Evolutionary conservation across 1,140 invertebrate species (phyloP).

Genomic region (Heterodera schachtii): DNA sequence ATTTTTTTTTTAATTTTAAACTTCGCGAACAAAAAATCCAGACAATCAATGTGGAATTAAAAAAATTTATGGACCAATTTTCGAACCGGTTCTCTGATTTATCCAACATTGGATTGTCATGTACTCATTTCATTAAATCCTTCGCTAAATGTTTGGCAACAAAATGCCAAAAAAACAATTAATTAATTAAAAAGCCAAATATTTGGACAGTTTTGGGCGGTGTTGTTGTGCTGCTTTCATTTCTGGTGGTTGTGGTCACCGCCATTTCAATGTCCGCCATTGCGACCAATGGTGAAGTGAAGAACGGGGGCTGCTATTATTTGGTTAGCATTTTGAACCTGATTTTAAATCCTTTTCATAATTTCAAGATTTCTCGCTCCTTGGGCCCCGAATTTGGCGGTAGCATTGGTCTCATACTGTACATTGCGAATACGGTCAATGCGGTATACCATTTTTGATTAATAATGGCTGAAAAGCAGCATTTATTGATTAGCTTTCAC

Average conservation of each 20-base stretch:
- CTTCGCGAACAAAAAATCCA: neutral
- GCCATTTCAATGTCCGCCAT: slow-evolving; percentile 71
- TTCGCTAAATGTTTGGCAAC: no score
- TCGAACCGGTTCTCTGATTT: no score
- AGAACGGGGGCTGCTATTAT: slow-evolving; percentile 68
- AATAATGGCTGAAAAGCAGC: no score
- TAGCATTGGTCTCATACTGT: slow-evolving; percentile 74
- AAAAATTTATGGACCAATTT: neutral
- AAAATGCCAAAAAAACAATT: neutral
- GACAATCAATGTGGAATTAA: neutral
- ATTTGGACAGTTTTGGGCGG: slow-evolving; percentile 34
- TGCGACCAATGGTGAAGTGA: slow-evolving; percentile 71
- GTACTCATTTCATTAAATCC: no score
- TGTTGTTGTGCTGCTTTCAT: slow-evolving; percentile 45
- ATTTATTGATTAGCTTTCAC: no score
- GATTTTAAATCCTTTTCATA: neutral
- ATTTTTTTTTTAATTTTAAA: neutral
- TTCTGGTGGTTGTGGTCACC: slow-evolving; percentile 68
- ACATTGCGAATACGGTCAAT: slow-evolving; percentile 73
- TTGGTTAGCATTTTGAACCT: slow-evolving; percentile 24
- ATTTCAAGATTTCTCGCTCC: slow-evolving; percentile 69
- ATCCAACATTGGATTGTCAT: no score
- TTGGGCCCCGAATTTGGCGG: slow-evolving; percentile 74
- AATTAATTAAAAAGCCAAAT: slow-evolving; percentile 16
- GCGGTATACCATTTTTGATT: slow-evolving; percentile 52